These are phyloP conservation scores for Stenopsyche tienmushanensis DNA, from an alignment of 1,140 invertebrate species.

Conservation along the genomic window DNA sequence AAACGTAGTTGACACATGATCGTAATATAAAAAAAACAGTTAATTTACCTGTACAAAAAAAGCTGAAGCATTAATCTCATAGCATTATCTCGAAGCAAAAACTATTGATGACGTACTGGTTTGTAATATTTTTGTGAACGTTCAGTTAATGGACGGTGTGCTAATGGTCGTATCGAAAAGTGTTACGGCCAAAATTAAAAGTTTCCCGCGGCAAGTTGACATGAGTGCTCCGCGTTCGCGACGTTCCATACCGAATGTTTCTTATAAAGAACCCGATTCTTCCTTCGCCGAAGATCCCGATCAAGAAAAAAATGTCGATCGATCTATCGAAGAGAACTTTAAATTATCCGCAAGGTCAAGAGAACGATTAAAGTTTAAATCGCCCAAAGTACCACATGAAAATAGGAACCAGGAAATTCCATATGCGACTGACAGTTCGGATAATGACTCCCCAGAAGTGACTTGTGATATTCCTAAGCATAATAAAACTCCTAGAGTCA, in stretches of 20 bases:
- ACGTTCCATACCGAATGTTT: not conserved
- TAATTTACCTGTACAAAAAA: too few species aligned
- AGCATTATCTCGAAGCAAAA: too few species aligned
- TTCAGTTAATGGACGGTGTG: too few species aligned
- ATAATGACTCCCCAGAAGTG: too few species aligned
- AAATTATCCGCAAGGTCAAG: too few species aligned
- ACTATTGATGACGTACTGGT: too few species aligned
- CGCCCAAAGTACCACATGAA: not conserved
- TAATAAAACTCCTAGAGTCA: not conserved
- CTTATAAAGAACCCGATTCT: constrained; percentile 38
- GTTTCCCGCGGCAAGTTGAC: not conserved
- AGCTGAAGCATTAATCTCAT: too few species aligned
- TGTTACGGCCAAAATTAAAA: not conserved
- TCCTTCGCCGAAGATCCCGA: constrained; percentile 34
- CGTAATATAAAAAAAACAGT: too few species aligned
- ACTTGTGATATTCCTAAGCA: constrained; percentile 12
- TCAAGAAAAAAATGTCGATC: too few species aligned
- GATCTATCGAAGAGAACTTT: too few species aligned
- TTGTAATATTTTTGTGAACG: too few species aligned
- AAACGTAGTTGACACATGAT: too few species aligned
- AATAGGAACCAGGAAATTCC: not conserved
- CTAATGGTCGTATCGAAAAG: not conserved
- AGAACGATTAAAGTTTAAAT: constrained; percentile 18
- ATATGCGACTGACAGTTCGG: not conserved
- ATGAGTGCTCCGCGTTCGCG: not conserved